Evolutionary conservation across 2,888 invertebrate species (phyloP).

Genomic region (Schrankia costaestrigalis): DNA sequence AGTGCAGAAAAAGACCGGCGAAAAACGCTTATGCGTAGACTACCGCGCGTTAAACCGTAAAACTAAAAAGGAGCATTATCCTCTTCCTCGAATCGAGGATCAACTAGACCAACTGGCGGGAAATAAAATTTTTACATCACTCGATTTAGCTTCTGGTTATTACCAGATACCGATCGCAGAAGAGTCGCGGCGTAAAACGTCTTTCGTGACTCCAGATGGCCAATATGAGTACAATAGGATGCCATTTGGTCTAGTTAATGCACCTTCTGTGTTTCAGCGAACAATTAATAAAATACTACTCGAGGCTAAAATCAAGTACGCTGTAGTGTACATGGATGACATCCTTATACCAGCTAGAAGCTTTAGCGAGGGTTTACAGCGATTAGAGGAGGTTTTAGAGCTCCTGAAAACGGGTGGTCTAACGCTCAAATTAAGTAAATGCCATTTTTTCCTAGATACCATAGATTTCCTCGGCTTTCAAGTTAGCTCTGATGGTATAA

Average conservation of each 20-base stretch:
- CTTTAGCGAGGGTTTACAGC: constrained; percentile 9
- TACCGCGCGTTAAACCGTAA: constrained; percentile 22
- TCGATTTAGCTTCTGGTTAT: constrained; percentile 46
- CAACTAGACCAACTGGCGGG: constrained; percentile 46
- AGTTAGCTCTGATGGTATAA: constrained; percentile 13
- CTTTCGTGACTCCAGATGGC: constrained; percentile 47
- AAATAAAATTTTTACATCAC: constrained; percentile 19
- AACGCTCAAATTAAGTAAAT: constrained; percentile 12
- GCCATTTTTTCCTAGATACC: neutral
- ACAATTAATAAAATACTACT: constrained; percentile 37
- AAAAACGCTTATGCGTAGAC: constrained; percentile 41
- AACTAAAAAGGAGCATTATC: constrained; percentile 29
- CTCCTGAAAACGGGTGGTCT: constrained; percentile 12
- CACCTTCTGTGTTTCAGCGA: constrained; percentile 43
- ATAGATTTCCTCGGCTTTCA: constrained; percentile 27
- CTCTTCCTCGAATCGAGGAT: constrained; percentile 47
- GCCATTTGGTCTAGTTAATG: constrained; percentile 52
- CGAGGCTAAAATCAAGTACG: constrained; percentile 14
- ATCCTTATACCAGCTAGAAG: constrained; percentile 11
- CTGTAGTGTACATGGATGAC: constrained; percentile 22
- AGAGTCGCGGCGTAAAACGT: constrained; percentile 38
- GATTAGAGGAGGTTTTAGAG: constrained; percentile 13
- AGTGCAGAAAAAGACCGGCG: constrained; percentile 11
- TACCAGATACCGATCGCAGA: constrained; percentile 42
- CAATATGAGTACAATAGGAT: constrained; percentile 51